Percentiles rank a stretch among this genome's conserved stretches.
phyloP scores from a whole-genome alignment of 2,797 vertebrate species.

The Tamandua tetradactyla region DNA sequence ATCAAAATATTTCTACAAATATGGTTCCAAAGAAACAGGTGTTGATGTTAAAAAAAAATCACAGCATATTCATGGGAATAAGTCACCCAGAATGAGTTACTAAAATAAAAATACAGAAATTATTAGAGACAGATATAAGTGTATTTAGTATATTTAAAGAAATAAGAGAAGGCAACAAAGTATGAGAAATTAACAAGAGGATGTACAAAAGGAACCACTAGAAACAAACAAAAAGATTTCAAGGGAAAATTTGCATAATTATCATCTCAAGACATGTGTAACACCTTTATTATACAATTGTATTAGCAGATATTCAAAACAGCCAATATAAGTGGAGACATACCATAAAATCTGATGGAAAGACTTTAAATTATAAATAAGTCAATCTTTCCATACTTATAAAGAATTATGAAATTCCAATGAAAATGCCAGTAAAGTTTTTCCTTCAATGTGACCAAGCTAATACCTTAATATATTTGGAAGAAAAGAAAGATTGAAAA shows the following conservation, averaged over 20 bases:
- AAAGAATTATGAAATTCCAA: neutral
- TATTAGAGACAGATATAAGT: neutral
- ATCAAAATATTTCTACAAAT: neutral
- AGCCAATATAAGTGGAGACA: neutral
- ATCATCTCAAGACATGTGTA: neutral
- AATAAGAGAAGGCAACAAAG: neutral
- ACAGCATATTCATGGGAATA: neutral
- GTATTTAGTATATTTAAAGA: slow-evolving; percentile 4
- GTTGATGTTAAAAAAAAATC: neutral
- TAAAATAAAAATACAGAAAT: neutral
- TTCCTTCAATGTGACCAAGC: neutral
- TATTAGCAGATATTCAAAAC: neutral
- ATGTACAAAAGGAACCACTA: neutral
- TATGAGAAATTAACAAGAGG: neutral
- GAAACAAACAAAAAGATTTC: too few species aligned
- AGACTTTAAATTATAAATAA: neutral
- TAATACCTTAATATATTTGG: neutral
- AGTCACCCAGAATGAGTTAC: neutral
- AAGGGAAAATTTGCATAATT: neutral
- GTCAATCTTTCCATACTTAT: neutral
- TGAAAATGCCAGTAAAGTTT: slow-evolving; percentile 2
- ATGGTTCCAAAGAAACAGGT: neutral
- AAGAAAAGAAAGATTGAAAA: neutral
- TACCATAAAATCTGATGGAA: neutral
- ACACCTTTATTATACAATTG: neutral